These are phyloP conservation scores for Pachypanchax playfairii DNA, from an alignment of 2,113 vertebrate genomes.

Conservation along the genomic window DNA sequence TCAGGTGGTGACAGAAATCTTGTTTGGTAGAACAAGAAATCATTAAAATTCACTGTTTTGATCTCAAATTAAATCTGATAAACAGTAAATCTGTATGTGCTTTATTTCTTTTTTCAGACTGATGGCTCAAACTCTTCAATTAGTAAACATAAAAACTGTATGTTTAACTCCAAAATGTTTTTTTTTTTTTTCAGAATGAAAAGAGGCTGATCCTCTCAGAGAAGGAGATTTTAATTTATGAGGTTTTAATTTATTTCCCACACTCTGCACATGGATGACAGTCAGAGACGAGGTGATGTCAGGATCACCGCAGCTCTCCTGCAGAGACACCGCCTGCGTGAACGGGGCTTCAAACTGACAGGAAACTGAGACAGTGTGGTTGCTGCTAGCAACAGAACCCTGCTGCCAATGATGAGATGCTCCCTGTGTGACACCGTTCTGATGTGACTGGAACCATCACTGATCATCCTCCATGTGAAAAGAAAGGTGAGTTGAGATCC, in stretches of 20 bases:
- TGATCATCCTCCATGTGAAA: background rate
- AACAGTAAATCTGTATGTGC: too few relatives aligned
- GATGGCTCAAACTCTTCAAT: too few relatives aligned
- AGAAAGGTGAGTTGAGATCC: background rate
- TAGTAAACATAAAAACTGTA: too few relatives aligned
- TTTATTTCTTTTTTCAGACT: too few relatives aligned
- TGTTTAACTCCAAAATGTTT: too few relatives aligned
- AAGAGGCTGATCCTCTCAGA: too few relatives aligned
- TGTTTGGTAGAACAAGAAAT: too few relatives aligned
- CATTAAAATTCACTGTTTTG: too few relatives aligned
- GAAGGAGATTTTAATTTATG: too few relatives aligned
- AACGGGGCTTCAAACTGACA: constrained; percentile 5
- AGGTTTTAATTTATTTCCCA: background rate
- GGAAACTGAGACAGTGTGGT: constrained; percentile 9
- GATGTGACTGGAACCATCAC: constrained; percentile 1
- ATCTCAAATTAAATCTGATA: too few relatives aligned
- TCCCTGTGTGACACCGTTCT: background rate
- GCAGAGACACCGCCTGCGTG: background rate
- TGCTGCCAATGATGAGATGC: background rate
- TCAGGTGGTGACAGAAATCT: too few relatives aligned
- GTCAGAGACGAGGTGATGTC: background rate
- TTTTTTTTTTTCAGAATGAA: too few relatives aligned
- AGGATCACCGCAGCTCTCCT: background rate
- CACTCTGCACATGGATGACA: background rate
- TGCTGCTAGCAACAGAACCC: constrained; percentile 14